Base-by-base conservation (phyloP, 2,888 invertebrate genomes). In the Caenorhabditis japonica region DNA sequence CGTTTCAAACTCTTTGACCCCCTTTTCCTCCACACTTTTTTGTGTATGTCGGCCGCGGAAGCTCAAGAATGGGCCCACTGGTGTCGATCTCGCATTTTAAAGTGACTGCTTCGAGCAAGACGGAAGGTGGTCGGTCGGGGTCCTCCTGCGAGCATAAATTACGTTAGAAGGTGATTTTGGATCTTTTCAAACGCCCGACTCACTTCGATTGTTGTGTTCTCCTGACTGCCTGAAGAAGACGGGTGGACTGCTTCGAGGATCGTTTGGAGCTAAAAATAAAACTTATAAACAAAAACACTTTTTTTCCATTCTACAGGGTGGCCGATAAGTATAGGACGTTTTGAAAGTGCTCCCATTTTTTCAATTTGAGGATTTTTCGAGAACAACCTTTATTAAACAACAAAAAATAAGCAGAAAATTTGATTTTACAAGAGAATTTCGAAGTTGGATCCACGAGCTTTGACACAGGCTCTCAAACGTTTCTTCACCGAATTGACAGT, bases 91-190 rank as follows among this genome's bases (percentile, higher is more conserved):
- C 80, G 36, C 70, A 75, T 52, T 56, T 71, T 23, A 83, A 56
- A 15, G 86, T 86, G 8, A 86, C 83, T 2, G 85, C 85, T n/a
- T 86, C 86, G 5, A 86, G 71, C n/a, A 86, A 60, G 17, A 86
- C 83, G 23, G 84, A 84, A 8, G 84, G 84, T 5, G 85, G 83
- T 25, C 84, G 51, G 34, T 84, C 83, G 23, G 77, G 75, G 23
- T 82, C 80, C 44, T 78, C 74, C 62, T 71, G 59, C 25, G 71
- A 59, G 17, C 51, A 47, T 12, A 33, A 30, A 41, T 36, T 19
- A 43, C 58, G 23, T 27, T 19, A 15, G 21, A 46, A 25, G 30
- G 47, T 21, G 41, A 19, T 41, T 15, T 58, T 30, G 38, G n/a
- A n/a, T n/a, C n/a, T n/a, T n/a, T n/a, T n/a, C n/a, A n/a, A n/a